Evolutionary conservation across 2,888 invertebrate genomes (phyloP), one percentile per base, ranked within the genome.

Genomic region (Hirtodrosophila histrioides): DNA sequence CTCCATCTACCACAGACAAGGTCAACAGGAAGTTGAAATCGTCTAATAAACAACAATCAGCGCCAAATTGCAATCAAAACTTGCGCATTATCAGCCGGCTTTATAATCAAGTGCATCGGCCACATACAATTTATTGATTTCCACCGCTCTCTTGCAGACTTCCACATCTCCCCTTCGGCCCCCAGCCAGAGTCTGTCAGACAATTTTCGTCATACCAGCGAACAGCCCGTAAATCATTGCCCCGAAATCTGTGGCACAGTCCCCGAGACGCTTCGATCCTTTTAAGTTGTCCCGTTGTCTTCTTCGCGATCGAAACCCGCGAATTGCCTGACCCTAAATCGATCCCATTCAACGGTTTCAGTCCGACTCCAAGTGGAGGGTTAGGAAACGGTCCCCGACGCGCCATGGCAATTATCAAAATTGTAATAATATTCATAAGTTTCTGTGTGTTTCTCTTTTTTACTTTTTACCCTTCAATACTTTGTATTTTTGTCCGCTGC

Each of bases 331-430:
- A 73, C 75, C 86, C 75, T 72, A 50, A 55, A 63, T 69, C 61
- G 79, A 63, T 51, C 67, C 63, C 29, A 46, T 54, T 41, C 56
- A 49, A 48, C 62, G 54, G 48, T 57, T 78, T 53, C 48, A 27
- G 2, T 53, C 39, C 40, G 46, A 40, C 39, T 44, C 45, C 11
- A 29, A 10, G 50, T 35, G 35, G 23, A 7, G 31, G 29, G 6
- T 41, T 7, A 10, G 6, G 23, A n/a, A 69, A 55, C 49, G 82
- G 44, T 51, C 55, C 36, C 49, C 54, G 60, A 45, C 54, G 69
- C 79, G 71, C 69, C 73, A 54, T 36, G 70, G 69, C 89, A 90
- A 90, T 90, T 90, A 90, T 90, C 88, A 86, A 90, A 90, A 90
- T 90, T 90, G 89, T 90, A 89, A 82, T 80, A 77, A 82, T 83